Evolutionary conservation across 2,113 vertebrate genomes (phyloP).

Genomic region (Gymnogyps californianus): DNA sequence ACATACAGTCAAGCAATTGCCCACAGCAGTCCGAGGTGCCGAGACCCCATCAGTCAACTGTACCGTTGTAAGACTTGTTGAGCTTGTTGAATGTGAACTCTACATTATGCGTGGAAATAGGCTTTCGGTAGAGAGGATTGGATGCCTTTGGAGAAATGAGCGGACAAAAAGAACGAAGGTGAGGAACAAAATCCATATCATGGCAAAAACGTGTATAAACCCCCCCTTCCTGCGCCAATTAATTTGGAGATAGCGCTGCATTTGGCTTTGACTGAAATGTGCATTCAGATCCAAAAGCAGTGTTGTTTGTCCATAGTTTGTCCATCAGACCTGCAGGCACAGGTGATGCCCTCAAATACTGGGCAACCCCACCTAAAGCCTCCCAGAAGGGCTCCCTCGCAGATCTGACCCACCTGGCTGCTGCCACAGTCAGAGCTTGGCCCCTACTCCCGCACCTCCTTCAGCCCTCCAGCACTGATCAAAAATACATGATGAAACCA

Average conservation of each 20-base stretch:
- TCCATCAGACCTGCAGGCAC: not conserved
- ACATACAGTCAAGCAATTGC: constrained; percentile 31
- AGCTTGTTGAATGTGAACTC: constrained; percentile 88
- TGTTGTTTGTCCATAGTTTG: not conserved
- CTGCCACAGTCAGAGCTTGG: not conserved
- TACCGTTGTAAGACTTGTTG: constrained; percentile 89
- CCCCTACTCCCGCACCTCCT: not conserved
- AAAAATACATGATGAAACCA: not conserved
- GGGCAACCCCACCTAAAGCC: not conserved
- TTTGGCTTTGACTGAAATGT: not conserved
- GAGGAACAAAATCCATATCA: not conserved
- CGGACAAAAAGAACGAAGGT: not conserved
- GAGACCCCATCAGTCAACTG: constrained; percentile 80
- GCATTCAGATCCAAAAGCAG: not conserved
- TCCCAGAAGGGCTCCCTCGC: not conserved
- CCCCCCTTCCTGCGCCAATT: not conserved
- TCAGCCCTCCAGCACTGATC: not conserved
- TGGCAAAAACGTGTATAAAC: not conserved
- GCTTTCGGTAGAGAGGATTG: constrained; percentile 94
- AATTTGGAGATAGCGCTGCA: not conserved
- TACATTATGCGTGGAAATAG: constrained; percentile 83
- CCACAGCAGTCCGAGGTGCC: not conserved
- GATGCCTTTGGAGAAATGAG: constrained; percentile 79
- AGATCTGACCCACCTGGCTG: not conserved
- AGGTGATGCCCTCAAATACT: not conserved